phyloP scores from a whole-genome alignment of 2,888 invertebrate genomes.

The Trissoscelio sp. region DNA sequence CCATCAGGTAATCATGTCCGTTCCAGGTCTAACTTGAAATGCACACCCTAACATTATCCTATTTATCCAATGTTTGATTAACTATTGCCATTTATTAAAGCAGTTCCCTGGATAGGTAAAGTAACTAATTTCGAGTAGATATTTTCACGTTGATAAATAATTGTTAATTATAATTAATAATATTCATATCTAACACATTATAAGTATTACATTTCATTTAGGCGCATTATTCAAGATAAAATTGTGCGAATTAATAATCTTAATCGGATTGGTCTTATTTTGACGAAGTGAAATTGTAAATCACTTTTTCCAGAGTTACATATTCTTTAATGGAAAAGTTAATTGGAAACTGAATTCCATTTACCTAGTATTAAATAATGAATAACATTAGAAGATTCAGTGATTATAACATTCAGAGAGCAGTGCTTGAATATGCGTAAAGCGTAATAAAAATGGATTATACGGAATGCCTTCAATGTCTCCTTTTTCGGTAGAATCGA shows the following conservation, averaged over 20 bases:
- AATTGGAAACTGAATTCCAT: too few species aligned
- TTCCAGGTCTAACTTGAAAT: conserved; percentile 44
- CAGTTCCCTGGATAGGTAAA: background rate
- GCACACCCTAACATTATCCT: conserved; percentile 39
- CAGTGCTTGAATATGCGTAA: background rate
- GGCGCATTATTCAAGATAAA: too few species aligned
- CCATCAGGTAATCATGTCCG: conserved; percentile 54
- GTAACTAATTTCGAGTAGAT: background rate
- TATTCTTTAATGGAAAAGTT: background rate
- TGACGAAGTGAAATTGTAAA: background rate
- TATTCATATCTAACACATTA: too few species aligned
- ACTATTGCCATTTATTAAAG: conserved; percentile 27
- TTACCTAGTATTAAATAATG: too few species aligned
- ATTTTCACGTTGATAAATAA: too few species aligned
- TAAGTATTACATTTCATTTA: too few species aligned
- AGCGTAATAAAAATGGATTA: too few species aligned
- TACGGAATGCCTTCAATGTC: too few species aligned
- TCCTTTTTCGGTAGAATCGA: too few species aligned
- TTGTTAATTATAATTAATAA: too few species aligned
- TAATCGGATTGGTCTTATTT: background rate
- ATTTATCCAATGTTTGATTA: conserved; percentile 53
- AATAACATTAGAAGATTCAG: background rate
- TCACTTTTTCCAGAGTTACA: background rate
- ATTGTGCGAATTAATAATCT: too few species aligned
- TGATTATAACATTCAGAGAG: background rate